Conservation (phyloP, 2,888 invertebrate genomes). For the Ischnura elegans region DNA sequence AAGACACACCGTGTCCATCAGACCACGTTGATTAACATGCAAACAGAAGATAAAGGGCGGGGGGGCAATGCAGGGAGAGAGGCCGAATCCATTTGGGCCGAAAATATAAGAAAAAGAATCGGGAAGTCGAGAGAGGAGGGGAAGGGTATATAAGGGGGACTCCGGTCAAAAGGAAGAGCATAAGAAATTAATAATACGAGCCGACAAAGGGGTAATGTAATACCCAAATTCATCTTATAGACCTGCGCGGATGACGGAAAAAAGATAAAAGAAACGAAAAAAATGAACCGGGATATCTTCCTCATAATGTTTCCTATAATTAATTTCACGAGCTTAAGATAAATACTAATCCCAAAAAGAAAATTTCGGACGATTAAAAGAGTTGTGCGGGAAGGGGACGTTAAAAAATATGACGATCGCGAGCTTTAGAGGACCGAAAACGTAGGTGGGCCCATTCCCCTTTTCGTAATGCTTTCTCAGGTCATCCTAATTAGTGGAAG, state of each 20-base stretch:
- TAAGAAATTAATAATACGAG: constrained; percentile 58
- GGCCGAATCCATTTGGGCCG: constrained; percentile 33
- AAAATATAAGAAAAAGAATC: constrained; percentile 41
- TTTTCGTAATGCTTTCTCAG: too few relatives aligned
- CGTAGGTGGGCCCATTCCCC: neutral
- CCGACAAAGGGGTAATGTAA: constrained; percentile 65
- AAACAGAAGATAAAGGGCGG: constrained; percentile 37
- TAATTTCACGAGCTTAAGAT: constrained; percentile 46
- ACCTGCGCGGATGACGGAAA: neutral
- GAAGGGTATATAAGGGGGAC: neutral
- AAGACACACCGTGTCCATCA: constrained; percentile 55
- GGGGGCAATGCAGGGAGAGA: neutral
- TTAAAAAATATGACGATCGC: neutral
- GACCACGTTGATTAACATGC: constrained; percentile 64
- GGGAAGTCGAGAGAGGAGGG: neutral
- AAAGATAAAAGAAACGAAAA: neutral
- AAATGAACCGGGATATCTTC: constrained; percentile 25
- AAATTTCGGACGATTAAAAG: neutral
- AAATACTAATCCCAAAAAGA: neutral
- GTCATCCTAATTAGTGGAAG: neutral
- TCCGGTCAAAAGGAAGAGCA: constrained; percentile 18
- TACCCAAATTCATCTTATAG: constrained; percentile 47
- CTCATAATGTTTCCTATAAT: constrained; percentile 42
- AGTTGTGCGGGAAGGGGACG: neutral
- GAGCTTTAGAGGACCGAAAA: neutral